A percentile compares a stretch with the other conserved stretches of the same genome.
Conservation (phyloP, 2,888 invertebrate genomes). For the Eristalinus aeneus region DNA sequence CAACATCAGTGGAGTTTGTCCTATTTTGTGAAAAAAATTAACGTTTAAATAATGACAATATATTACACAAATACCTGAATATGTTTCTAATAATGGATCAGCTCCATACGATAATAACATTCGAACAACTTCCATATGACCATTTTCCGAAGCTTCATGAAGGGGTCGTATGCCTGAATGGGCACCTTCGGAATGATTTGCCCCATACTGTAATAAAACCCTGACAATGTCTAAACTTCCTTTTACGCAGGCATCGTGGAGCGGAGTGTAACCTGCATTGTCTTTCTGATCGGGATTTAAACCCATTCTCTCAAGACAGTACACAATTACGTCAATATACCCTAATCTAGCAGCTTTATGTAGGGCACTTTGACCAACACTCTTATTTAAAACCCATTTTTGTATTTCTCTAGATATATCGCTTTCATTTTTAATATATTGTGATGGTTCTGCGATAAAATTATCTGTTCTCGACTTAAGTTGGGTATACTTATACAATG, state of each 20-base stretch:
- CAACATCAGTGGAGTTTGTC: slow-evolving; percentile 80
- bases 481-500: slow-evolving; percentile 35
- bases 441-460: slow-evolving; percentile 1
- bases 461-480: slow-evolving; percentile 19
- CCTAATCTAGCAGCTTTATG: slow-evolving; percentile 95
- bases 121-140: slow-evolving; percentile 92
- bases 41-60: neutral
- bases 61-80: slow-evolving; percentile 85
- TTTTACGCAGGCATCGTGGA: slow-evolving; percentile 95
- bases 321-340: slow-evolving; percentile 93
- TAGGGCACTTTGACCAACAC: slow-evolving; percentile 95
- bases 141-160: slow-evolving; percentile 96
- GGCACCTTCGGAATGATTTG: slow-evolving; percentile 94
- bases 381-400: slow-evolving; percentile 96
- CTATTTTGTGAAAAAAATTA: slow-evolving; percentile 70
- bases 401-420: slow-evolving; percentile 93
- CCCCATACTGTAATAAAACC: slow-evolving; percentile 92
- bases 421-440: slow-evolving; percentile 79
- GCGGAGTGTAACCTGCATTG: slow-evolving; percentile 95
- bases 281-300: slow-evolving; percentile 93
- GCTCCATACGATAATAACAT: slow-evolving; percentile 94
- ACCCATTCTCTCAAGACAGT: slow-evolving; percentile 92
- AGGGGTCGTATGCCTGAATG: slow-evolving; percentile 96
- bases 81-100: slow-evolving; percentile 93
- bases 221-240: slow-evolving; percentile 94